A percentile compares a stretch with the other conserved stretches of the same genome.
Evolutionary conservation across 1,140 invertebrate genomes (phyloP).

Genomic region (Drosophila kurseongensis): DNA sequence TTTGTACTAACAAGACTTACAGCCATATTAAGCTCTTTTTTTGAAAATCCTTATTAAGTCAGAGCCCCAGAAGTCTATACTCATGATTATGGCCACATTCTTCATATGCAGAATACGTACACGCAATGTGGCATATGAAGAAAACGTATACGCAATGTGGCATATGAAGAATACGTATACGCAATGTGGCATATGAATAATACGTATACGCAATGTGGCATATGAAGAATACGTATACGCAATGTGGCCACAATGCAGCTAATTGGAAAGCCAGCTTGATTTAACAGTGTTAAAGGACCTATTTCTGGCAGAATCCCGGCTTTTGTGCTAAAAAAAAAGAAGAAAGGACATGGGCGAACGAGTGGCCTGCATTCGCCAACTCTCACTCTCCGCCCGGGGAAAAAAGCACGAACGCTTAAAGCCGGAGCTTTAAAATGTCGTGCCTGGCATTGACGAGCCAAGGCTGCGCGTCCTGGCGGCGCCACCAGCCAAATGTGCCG

Average conservation of each 20-base stretch:
- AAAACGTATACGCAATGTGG: constrained; percentile 7
- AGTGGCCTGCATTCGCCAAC: constrained; percentile 22
- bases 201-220: constrained; percentile 7
- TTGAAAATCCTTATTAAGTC: too few relatives aligned
- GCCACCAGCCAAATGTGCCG: constrained; percentile 70
- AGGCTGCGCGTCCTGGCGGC: constrained; percentile 71
- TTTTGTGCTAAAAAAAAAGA: neutral
- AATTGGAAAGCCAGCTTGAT: neutral
- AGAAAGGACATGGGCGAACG: neutral
- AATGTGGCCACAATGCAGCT: neutral
- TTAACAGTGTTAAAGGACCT: neutral
- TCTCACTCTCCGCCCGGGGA: constrained; percentile 1
- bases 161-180: neutral
- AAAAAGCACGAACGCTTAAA: constrained; percentile 25
- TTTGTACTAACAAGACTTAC: too few relatives aligned
- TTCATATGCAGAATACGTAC: neutral
- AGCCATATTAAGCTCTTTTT: too few relatives aligned
- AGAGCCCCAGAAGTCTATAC: too few relatives aligned
- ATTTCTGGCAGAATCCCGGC: neutral
- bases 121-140: neutral
- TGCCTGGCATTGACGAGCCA: constrained; percentile 49
- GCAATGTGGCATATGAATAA: neutral
- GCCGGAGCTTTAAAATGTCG: constrained; percentile 62
- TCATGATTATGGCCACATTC: too few relatives aligned
- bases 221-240: constrained; percentile 3